A percentile compares a stretch with the other conserved stretches of the same genome.
phyloP scores from a whole-genome alignment of 2,113 vertebrate genomes.

The Orycteropus afer region DNA sequence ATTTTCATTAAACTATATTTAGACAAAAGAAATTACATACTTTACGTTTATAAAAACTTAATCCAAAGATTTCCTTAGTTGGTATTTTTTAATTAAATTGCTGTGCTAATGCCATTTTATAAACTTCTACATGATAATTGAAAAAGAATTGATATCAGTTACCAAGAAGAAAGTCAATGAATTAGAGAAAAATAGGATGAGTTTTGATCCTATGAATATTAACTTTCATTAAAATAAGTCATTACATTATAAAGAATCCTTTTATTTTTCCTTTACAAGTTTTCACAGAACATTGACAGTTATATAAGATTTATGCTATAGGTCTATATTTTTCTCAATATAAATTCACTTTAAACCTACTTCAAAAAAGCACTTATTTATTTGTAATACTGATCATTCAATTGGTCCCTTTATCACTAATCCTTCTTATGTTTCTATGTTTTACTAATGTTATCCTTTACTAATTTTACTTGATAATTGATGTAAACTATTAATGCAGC shows the following conservation, averaged over 20 bases:
- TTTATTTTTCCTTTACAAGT: conserved; percentile 38
- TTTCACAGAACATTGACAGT: conserved; percentile 25
- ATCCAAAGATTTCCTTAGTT: conserved; percentile 75
- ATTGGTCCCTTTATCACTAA: not conserved
- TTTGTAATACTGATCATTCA: not conserved
- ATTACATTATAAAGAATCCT: conserved; percentile 57
- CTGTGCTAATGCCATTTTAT: conserved; percentile 68
- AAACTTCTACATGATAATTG: conserved; percentile 66
- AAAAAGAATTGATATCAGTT: conserved; percentile 67
- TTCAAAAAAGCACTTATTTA: not conserved
- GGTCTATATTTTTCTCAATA: not conserved
- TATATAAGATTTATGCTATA: not conserved
- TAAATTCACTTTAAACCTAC: not conserved
- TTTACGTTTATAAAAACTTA: conserved; percentile 78
- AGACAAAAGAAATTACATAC: conserved; percentile 69
- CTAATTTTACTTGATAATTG: not conserved
- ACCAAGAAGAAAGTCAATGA: conserved; percentile 48
- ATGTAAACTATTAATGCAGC: not conserved
- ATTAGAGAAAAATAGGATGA: conserved; percentile 54
- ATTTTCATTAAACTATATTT: conserved; percentile 70
- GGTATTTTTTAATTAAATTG: conserved; percentile 70
- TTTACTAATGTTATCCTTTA: not conserved
- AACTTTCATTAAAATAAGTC: conserved; percentile 49
- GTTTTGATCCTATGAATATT: conserved; percentile 63
- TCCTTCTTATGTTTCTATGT: not conserved